Conservation (phyloP, 2,888 invertebrate genomes). For the Leptopilina drosophilae region DNA sequence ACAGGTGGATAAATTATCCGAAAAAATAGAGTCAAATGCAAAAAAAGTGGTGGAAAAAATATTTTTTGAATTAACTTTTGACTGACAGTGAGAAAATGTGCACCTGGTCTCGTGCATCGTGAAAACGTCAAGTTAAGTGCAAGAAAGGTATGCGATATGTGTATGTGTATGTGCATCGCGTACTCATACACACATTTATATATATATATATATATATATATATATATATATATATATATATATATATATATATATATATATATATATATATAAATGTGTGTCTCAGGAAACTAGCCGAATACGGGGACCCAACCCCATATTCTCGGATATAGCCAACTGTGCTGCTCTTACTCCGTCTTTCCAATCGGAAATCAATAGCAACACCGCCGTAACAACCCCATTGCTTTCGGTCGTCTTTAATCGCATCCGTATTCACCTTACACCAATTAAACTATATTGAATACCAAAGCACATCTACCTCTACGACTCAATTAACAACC, state of each 20-base stretch:
- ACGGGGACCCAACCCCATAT: slow-evolving; percentile 31
- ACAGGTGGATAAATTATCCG: too few relatives aligned
- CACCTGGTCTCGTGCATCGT: slow-evolving; percentile 18
- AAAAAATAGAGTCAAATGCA: too few relatives aligned
- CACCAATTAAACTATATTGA: slow-evolving; percentile 46
- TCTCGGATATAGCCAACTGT: slow-evolving; percentile 44
- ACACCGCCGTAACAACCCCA: slow-evolving; percentile 63
- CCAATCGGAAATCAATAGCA: slow-evolving; percentile 68
- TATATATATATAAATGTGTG: neutral
- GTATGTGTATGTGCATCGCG: neutral
- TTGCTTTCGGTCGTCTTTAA: slow-evolving; percentile 59
- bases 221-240: too few relatives aligned
- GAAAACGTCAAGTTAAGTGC: slow-evolving; percentile 29
- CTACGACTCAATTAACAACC: slow-evolving; percentile 37
- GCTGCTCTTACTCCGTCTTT: slow-evolving; percentile 52
- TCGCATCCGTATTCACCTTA: slow-evolving; percentile 25
- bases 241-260: too few relatives aligned
- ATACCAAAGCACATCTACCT: slow-evolving; percentile 30
- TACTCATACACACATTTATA: too few relatives aligned
- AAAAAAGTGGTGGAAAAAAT: neutral
- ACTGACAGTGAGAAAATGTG: slow-evolving; percentile 12
- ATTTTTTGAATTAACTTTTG: slow-evolving; percentile 27
- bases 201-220: too few relatives aligned
- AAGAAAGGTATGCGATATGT: slow-evolving; percentile 17
- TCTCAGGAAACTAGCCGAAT: slow-evolving; percentile 35